These are phyloP conservation scores for Camponotus pennsylvanicus DNA, from an alignment of 1,140 invertebrate genomes.

Conservation along the genomic window DNA sequence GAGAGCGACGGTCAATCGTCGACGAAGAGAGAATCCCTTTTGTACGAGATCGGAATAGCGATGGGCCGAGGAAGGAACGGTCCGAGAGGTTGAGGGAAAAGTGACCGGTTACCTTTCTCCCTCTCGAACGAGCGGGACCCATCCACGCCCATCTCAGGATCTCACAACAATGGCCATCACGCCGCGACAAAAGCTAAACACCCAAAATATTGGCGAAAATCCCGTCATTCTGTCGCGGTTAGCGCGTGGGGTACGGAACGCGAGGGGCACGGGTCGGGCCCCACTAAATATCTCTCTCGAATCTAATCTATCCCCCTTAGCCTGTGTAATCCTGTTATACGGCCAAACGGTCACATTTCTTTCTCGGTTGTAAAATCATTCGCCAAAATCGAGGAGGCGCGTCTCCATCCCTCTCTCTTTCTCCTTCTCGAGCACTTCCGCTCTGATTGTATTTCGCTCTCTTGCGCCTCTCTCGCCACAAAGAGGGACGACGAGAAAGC, in stretches of 20 bases:
- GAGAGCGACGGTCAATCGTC: constrained; percentile 56
- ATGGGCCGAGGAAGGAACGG: constrained; percentile 16
- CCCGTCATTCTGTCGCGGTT: constrained; percentile 60
- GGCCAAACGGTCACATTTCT: constrained; percentile 82
- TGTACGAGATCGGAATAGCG: constrained; percentile 62
- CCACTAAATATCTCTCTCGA: constrained; percentile 75
- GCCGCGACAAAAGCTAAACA: constrained; percentile 72
- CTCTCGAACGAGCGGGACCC: background rate
- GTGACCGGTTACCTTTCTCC: constrained; percentile 61
- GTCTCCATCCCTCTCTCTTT: background rate
- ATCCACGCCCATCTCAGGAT: constrained; percentile 69
- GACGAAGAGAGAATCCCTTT: constrained; percentile 41
- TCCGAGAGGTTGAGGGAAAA: constrained; percentile 38
- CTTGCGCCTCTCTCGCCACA: constrained; percentile 43
- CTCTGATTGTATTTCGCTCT: constrained; percentile 37
- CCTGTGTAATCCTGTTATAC: constrained; percentile 80
- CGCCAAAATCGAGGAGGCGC: constrained; percentile 78
- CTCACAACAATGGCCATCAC: constrained; percentile 69
- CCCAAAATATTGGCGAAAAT: constrained; percentile 75
- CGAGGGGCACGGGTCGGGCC: background rate
- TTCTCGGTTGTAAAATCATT: constrained; percentile 35
- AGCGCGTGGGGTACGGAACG: constrained; percentile 1
- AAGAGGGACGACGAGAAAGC: constrained; percentile 51
- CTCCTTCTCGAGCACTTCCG: constrained; percentile 56
- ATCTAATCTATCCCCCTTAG: constrained; percentile 75